phyloP scores from a whole-genome alignment of 2,113 vertebrate genomes.

The Xenus cinereus region DNA sequence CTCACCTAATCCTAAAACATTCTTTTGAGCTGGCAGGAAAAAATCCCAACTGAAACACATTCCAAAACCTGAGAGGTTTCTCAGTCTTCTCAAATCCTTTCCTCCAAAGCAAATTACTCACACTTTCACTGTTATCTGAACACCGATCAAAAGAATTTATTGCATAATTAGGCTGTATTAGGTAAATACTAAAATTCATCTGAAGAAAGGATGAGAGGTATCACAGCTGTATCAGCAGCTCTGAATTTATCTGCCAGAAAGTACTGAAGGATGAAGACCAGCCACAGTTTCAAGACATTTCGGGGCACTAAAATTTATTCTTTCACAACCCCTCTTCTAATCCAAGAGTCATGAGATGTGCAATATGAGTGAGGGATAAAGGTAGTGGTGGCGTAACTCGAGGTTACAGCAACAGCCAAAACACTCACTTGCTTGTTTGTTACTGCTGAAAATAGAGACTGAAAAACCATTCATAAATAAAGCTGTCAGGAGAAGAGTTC shows the following conservation, averaged over 20 bases:
- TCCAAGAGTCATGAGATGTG: neutral
- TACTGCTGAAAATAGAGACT: slow-evolving; percentile 3
- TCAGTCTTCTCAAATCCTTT: neutral
- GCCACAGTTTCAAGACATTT: neutral
- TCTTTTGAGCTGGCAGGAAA: neutral
- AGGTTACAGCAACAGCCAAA: neutral
- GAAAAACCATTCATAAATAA: neutral
- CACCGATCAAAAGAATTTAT: neutral
- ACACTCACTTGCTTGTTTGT: neutral
- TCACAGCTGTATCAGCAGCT: neutral
- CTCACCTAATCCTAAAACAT: neutral
- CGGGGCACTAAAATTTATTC: neutral
- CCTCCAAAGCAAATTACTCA: neutral
- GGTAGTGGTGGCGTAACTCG: neutral
- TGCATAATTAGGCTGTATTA: neutral
- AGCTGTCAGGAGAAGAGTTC: neutral
- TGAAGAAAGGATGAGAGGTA: neutral
- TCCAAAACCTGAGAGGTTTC: neutral
- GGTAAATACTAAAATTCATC: neutral
- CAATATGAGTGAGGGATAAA: neutral
- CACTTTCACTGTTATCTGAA: neutral
- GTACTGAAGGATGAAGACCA: neutral
- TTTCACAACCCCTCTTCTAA: neutral
- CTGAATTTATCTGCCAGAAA: neutral
- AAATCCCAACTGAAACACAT: neutral